These are phyloP conservation scores for Xestia ashworthii DNA, from an alignment of 2,888 invertebrate genomes.

Conservation along the genomic window DNA sequence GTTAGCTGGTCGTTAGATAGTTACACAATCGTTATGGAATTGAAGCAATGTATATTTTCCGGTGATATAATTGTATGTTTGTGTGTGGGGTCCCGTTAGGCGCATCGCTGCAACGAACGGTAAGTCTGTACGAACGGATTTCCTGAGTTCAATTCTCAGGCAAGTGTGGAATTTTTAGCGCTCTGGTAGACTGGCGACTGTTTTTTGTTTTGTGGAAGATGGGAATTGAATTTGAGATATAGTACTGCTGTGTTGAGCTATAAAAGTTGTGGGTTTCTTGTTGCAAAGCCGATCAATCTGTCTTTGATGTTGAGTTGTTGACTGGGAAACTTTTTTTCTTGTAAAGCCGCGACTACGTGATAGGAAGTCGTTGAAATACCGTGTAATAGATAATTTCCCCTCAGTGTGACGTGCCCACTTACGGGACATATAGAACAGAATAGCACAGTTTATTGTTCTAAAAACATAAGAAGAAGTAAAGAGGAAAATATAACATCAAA, in stretches of 20 bases:
- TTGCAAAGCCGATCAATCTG: not conserved
- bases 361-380: not conserved
- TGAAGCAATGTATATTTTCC: conserved; percentile 86
- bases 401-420: not conserved
- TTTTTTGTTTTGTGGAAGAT: conserved; percentile 53
- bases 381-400: not conserved
- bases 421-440: not conserved
- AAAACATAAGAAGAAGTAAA: not conserved
- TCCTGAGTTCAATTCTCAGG: conserved; percentile 84
- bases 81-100: conserved; percentile 79
- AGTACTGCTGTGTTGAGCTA: conserved; percentile 48
- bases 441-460: too few species aligned
- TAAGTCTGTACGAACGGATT: conserved; percentile 79
- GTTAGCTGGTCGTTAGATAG: conserved; percentile 67
- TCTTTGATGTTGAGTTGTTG: conserved; percentile 35
- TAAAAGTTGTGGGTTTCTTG: conserved; percentile 43
- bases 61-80: conserved; percentile 79
- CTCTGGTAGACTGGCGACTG: conserved; percentile 21
- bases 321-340: conserved; percentile 4
- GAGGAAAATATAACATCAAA: not conserved
- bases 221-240: conserved; percentile 52
- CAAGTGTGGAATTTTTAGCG: conserved; percentile 79
- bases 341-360: not conserved
- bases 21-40: conserved; percentile 85
- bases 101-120: conserved; percentile 81